A percentile compares a stretch with the other conserved stretches of the same genome.
phyloP scores from a whole-genome alignment of 2,113 vertebrate species.

The Trinectes maculatus region DNA sequence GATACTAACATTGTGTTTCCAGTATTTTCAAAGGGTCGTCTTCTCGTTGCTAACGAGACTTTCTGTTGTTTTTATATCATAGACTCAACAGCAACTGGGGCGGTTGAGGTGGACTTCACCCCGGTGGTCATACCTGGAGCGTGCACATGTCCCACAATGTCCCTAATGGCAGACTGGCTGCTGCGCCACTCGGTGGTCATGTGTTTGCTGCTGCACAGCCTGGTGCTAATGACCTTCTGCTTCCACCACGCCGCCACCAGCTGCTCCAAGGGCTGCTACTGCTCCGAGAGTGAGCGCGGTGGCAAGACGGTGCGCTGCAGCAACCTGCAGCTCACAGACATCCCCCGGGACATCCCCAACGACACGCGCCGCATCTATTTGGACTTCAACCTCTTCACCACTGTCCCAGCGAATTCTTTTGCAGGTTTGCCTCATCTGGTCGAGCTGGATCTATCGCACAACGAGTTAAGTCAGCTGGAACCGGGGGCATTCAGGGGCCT shows the following conservation, averaged over 20 bases:
- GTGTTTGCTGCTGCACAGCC: constrained; percentile 87
- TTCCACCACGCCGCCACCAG: constrained; percentile 79
- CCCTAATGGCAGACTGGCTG: constrained; percentile 73
- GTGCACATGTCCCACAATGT: constrained; percentile 76
- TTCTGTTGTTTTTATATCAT: constrained; percentile 41
- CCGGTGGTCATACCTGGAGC: constrained; percentile 63
- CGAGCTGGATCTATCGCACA: constrained; percentile 96
- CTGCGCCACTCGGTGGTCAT: constrained; percentile 81
- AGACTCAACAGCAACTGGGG: constrained; percentile 63
- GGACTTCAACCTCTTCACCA: constrained; percentile 91
- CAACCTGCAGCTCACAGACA: constrained; percentile 86
- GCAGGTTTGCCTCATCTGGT: constrained; percentile 85
- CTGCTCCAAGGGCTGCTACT: constrained; percentile 89
- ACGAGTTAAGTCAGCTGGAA: constrained; percentile 86
- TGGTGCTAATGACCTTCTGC: constrained; percentile 88
- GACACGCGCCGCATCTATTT: constrained; percentile 92
- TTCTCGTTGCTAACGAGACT: constrained; percentile 5
- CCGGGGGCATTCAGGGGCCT: constrained; percentile 90
- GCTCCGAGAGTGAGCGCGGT: constrained; percentile 86
- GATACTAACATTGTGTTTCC: constrained; percentile 14
- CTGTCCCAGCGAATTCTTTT: constrained; percentile 89
- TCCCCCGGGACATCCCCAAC: constrained; percentile 93
- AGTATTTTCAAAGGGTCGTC: background rate
- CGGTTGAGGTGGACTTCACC: constrained; percentile 60
- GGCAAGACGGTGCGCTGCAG: constrained; percentile 95